Conservation (phyloP, 1,140 invertebrate genomes). For the Caenorhabditis latens region DNA sequence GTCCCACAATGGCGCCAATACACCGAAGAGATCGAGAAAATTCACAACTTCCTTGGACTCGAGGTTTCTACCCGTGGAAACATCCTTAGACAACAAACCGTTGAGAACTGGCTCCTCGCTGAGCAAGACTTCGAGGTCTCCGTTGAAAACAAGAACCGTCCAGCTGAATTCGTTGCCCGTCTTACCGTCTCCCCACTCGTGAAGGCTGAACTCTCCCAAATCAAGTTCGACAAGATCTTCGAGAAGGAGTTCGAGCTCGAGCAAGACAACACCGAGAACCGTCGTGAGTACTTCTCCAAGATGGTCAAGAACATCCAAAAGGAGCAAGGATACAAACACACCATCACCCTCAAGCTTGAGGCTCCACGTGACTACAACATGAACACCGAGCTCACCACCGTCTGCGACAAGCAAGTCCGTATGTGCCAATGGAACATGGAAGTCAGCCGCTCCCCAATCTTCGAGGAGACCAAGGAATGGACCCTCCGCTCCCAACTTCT, state of each 20-base stretch:
- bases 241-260: conserved; percentile 16
- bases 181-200: not conserved
- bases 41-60: conserved; percentile 38
- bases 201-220: not conserved
- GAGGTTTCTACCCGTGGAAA: conserved; percentile 39
- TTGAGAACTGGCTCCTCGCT: conserved; percentile 51
- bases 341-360: conserved; percentile 12
- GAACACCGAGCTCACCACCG: conserved; percentile 50
- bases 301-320: conserved; percentile 51
- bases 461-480: conserved; percentile 58
- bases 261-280: conserved; percentile 39
- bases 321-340: conserved; percentile 30
- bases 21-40: conserved; percentile 27
- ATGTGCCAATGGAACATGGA: conserved; percentile 56
- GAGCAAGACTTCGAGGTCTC: conserved; percentile 55
- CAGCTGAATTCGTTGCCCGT: conserved; percentile 27
- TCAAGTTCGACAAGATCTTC: conserved; percentile 45
- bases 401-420: conserved; percentile 47
- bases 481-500: conserved; percentile 50
- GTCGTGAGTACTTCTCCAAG: conserved; percentile 49
- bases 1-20: conserved; percentile 52
- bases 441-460: not conserved
- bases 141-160: conserved; percentile 27
- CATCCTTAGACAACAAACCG: not conserved
- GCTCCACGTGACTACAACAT: conserved; percentile 17